Conservation (phyloP, 2,113 vertebrate species). For the Catagonus wagneri region DNA sequence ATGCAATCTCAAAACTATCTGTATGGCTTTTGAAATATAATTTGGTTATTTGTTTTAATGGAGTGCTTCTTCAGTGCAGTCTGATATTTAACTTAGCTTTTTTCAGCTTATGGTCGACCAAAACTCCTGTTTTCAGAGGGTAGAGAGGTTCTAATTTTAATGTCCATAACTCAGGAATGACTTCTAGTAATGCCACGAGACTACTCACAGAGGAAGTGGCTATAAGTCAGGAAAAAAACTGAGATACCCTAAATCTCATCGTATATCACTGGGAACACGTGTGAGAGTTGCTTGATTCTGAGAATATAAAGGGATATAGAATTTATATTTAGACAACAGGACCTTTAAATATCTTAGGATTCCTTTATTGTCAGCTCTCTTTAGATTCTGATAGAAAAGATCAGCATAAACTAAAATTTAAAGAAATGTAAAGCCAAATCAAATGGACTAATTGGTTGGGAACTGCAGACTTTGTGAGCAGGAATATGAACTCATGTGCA, state of each 20-base stretch:
- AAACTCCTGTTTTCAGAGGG: neutral
- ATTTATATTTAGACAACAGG: neutral
- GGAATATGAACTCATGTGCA: neutral
- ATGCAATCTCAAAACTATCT: slow-evolving; percentile 10
- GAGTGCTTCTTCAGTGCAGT: neutral
- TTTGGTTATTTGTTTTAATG: neutral
- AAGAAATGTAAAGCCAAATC: neutral
- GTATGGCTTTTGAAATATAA: neutral
- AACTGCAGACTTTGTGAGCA: neutral
- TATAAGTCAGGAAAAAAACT: neutral
- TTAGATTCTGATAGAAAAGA: neutral
- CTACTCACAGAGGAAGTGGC: neutral
- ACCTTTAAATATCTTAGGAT: neutral
- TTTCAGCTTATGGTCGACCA: neutral
- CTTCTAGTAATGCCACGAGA: neutral
- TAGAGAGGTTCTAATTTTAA: neutral
- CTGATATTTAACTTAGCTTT: neutral
- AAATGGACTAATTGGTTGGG: neutral
- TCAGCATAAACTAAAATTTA: neutral
- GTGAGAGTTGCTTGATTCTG: neutral
- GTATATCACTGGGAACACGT: neutral
- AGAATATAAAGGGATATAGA: neutral
- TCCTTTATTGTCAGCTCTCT: neutral
- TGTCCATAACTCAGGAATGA: too few relatives aligned
- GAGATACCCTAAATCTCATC: neutral